Conservation (phyloP, 2,888 invertebrate species). For the Heteromurus nitidus region DNA sequence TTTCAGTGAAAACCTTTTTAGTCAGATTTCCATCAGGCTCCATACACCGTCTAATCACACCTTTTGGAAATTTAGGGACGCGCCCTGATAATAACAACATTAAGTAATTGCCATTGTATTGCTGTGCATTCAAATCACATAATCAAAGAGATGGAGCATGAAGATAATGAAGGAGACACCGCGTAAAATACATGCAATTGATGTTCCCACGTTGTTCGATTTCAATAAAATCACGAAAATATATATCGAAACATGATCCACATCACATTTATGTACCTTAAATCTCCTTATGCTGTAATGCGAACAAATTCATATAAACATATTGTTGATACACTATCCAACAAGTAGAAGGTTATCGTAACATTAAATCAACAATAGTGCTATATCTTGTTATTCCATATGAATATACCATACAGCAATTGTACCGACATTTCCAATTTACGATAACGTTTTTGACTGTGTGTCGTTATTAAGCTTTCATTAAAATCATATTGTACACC, state of each 20-base stretch:
- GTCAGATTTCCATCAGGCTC: constrained; percentile 13
- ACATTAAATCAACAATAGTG: not conserved
- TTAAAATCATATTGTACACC: constrained; percentile 9
- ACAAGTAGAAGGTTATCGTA: constrained; percentile 18
- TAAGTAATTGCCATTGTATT: constrained; percentile 10
- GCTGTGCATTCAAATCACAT: constrained; percentile 15
- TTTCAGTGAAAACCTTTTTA: not conserved
- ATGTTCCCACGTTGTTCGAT: constrained; percentile 23
- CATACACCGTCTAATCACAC: not conserved
- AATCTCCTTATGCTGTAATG: too few relatives aligned
- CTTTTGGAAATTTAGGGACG: constrained; percentile 1
- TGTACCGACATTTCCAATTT: not conserved
- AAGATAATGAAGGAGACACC: constrained; percentile 2
- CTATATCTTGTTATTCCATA: not conserved
- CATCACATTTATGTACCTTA: not conserved
- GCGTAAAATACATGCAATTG: not conserved
- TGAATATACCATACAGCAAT: not conserved
- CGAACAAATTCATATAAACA: not conserved
- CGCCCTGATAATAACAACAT: constrained; percentile 22
- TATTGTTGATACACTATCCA: not conserved
- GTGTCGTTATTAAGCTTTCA: constrained; percentile 15
- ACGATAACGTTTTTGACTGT: not conserved
- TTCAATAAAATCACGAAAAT: constrained; percentile 4
- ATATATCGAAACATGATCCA: not conserved
- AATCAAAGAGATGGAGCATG: not conserved